Evolutionary conservation across 2,113 vertebrate species (phyloP), one percentile per base, ranked within the genome.

Genomic region (Catharus minimus): DNA sequence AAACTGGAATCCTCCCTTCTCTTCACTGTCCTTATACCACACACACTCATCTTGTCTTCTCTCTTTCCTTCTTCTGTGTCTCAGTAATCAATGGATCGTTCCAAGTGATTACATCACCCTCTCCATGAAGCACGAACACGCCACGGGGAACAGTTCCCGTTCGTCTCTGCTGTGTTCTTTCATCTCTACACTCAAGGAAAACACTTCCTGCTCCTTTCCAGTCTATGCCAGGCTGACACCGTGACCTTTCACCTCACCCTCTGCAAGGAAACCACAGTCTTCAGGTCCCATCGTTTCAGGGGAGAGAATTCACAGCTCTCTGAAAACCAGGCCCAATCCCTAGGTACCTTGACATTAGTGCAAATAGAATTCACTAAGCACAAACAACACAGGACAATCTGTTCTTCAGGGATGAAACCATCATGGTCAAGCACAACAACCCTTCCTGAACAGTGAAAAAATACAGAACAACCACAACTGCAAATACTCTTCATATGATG

Each of bases 71-170:
- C 10, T 65, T 24, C 28, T 30, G 14, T 3, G 1, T 46, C 4
- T 41, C 46, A 3, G 3, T n/a, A 7, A n/a, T 13, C 26, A 36
- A 1, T 11, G 2, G 12, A 3, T 36, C 33, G 73, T 55, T 46
- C 20, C 26, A 26, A 19, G 10, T 9, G 10, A 43, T 46, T 43
- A 14, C n/a, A 50, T 22, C 27, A 21, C 16, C 2, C 4, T 55
- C 5, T 0, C 11, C 43, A 39, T 22, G 20, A 5, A 46, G 28
- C 10, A 64, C 1, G 0, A 17, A 47, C 15, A 12, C 1, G 0
- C 3, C 15, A 7, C 18, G 32, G 17, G 11, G 5, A 15, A 33
- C 14, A 23, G 14, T 28, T 75, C 26, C 19, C 1, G 0, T 36
- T 36, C 43, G 30, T 43, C 30, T 47, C 15, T 1, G 1, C 8